Evolutionary conservation across 2,113 vertebrate species (phyloP), one percentile per base, ranked within the genome.

Genomic region (Phaethon lepturus): DNA sequence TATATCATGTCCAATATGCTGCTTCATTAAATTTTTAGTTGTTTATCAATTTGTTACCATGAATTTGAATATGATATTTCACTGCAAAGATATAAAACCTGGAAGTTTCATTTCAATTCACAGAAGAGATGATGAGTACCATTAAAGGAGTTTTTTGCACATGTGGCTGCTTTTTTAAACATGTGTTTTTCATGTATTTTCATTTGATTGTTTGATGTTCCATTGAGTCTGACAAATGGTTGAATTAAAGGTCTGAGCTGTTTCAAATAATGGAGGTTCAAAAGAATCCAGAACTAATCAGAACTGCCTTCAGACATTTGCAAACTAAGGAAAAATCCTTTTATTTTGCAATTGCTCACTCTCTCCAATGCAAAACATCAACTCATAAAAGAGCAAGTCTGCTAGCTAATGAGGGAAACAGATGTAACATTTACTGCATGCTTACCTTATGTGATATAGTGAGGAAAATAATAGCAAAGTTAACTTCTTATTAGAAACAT

Each of bases 241-340:
- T 92, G 75, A 92, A 86, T 93, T 95, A 96, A 92, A 84, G 20
- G 58, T 86, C 56, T 92, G 71, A 93, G 72, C 28, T 80, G 47
- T 81, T 95, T 47, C 67, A 94, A 86, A 83, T 72, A 35, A 74
- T 58, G 28, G 17, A 81, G 24, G 52, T 86, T 94, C 91, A 91
- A 91, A 97, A 93, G 87, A 95, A 93, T 64, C 62, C 67, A 96
- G 74, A 95, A 94, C 81, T 86, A 94, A 94, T 81, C 81, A 69
- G 58, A 60, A 75, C 15, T 75, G 79, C 67, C 35, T 93, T 88
- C 59, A 90, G 50, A 93, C 22, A 50, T 86, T 85, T 95, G 38
- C 53, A 88, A 82, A 73, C 26, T 64, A 76, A 64, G n/a, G 49
- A 68, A 84, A 94, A 76, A 79, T 56, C 31, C 17, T 69, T 90